phyloP scores from a whole-genome alignment of 2,888 invertebrate genomes.

The Ariolimax columbianus region DNA sequence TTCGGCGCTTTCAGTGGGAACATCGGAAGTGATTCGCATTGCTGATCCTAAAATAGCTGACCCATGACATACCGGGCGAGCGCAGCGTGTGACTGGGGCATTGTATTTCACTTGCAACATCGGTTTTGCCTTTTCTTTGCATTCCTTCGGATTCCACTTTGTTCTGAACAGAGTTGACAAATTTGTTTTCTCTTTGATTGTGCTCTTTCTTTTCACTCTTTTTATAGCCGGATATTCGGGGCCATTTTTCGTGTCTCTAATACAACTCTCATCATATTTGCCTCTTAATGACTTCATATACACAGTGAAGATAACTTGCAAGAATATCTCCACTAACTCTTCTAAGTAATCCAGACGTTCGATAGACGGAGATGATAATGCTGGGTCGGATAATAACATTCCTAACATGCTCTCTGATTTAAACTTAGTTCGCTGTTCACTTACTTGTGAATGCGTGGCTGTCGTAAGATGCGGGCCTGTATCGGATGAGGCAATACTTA shows the following conservation, averaged over 20 bases:
- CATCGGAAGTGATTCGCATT: too few species aligned
- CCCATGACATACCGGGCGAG: neutral
- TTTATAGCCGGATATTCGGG: neutral
- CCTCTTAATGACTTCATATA: neutral
- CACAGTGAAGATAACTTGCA: neutral
- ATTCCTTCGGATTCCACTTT: neutral
- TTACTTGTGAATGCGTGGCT: neutral
- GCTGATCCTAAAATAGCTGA: too few species aligned
- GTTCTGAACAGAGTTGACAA: neutral
- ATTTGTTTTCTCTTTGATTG: neutral
- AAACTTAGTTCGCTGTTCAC: neutral
- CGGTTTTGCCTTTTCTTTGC: neutral
- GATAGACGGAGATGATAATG: neutral
- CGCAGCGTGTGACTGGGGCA: neutral
- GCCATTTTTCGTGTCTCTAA: neutral
- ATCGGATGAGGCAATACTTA: neutral
- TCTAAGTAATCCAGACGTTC: neutral
- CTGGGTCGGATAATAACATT: neutral
- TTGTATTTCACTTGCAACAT: constrained; percentile 5
- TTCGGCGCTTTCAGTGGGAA: too few species aligned
- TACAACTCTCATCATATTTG: neutral
- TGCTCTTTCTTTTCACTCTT: neutral
- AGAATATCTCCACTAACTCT: neutral
- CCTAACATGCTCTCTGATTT: neutral
- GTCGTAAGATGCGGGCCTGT: neutral